Conservation (phyloP, 2,113 vertebrate species). For the Misgurnus mizolepis region DNA sequence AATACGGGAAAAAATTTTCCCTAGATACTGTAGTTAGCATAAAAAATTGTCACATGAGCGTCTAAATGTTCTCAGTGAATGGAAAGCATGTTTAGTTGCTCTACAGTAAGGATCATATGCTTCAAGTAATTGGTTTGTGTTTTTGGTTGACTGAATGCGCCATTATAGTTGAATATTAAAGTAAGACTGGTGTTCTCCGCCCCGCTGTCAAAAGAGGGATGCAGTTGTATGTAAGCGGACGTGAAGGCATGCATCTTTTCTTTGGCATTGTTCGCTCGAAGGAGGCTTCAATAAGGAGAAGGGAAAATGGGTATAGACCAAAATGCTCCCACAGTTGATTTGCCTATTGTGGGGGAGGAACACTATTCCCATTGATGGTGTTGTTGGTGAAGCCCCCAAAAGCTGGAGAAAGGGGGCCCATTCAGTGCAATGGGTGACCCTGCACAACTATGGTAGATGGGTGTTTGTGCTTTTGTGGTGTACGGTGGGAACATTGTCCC, state of each 20-base stretch:
- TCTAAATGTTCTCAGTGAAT: neutral
- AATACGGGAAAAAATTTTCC: neutral
- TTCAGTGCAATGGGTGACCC: constrained; percentile 66
- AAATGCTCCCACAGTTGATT: constrained; percentile 67
- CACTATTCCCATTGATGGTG: constrained; percentile 70
- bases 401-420: constrained; percentile 63
- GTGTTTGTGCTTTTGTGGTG: constrained; percentile 67
- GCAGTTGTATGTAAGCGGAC: constrained; percentile 66
- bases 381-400: constrained; percentile 70
- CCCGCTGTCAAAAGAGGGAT: constrained; percentile 52
- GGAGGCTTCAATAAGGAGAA: constrained; percentile 65
- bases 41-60: neutral
- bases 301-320: constrained; percentile 64
- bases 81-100: neutral
- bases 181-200: constrained; percentile 42
- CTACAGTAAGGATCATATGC: no score
- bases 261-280: constrained; percentile 59
- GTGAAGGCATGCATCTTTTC: constrained; percentile 77
- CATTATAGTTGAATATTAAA: constrained; percentile 19
- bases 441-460: constrained; percentile 63
- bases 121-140: neutral
- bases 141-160: neutral
- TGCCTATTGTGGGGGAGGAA: constrained; percentile 67
- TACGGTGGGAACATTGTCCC: constrained; percentile 73
- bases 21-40: no score